Evolutionary conservation across 2,888 invertebrate genomes (phyloP).

Genomic region (Busseola fusca): DNA sequence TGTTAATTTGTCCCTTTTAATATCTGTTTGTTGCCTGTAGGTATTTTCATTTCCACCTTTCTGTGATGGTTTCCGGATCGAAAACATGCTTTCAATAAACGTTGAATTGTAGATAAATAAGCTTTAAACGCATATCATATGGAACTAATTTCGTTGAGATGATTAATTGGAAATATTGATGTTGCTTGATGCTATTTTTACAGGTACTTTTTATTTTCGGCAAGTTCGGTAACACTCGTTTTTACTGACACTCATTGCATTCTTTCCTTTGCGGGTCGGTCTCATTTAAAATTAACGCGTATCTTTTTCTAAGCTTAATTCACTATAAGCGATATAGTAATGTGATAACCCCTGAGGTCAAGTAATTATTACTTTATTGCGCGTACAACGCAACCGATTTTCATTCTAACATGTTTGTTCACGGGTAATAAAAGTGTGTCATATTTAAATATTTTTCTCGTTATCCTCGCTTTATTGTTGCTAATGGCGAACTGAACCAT

Average conservation of each 20-base stretch:
- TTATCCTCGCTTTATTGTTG: conserved; percentile 50
- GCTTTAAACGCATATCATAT: not conserved
- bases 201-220: not conserved
- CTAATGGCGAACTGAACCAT: conserved; percentile 64
- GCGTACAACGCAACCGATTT: conserved; percentile 59
- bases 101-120: not conserved
- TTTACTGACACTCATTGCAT: too few species aligned
- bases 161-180: not conserved
- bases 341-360: conserved; percentile 40
- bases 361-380: conserved; percentile 64
- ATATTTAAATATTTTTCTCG: conserved; percentile 64
- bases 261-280: not conserved
- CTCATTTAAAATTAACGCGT: not conserved
- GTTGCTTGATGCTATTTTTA: not conserved
- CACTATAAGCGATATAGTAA: not conserved
- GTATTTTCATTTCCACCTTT: conserved; percentile 26
- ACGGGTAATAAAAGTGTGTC: conserved; percentile 66
- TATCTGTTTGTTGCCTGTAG: conserved; percentile 10
- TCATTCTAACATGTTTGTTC: conserved; percentile 63
- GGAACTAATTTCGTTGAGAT: not conserved
- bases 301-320: not conserved
- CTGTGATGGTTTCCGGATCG: conserved; percentile 9
- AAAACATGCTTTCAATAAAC: conserved; percentile 5
- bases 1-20: conserved; percentile 45
- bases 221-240: too few species aligned